Conservation (phyloP, 2,888 invertebrate genomes). For the Adela reaumurella region DNA sequence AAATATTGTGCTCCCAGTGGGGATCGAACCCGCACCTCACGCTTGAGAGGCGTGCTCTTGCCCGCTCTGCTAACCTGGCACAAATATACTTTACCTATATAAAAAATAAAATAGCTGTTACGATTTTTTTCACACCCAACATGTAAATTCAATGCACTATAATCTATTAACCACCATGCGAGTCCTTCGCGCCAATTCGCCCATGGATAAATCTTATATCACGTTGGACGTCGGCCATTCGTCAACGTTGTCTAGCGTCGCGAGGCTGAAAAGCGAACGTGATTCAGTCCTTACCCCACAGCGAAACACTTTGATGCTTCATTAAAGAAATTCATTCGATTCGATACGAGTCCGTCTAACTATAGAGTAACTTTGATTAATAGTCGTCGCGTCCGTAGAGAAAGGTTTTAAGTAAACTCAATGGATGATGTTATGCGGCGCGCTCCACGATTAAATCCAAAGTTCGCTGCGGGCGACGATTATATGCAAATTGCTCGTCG, state of each 20-base stretch:
- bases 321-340: slow-evolving; percentile 43
- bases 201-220: slow-evolving; percentile 22
- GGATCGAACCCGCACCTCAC: no score
- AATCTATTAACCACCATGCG: not conserved
- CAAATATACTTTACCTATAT: no score
- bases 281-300: slow-evolving; percentile 38
- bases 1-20: no score
- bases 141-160: no score
- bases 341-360: slow-evolving; percentile 37
- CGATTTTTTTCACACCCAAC: no score
- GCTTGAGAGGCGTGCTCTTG: no score
- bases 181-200: slow-evolving; percentile 32
- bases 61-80: no score
- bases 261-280: slow-evolving; percentile 37
- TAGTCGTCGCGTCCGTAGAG: slow-evolving; percentile 19
- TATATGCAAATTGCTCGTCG: slow-evolving; percentile 25
- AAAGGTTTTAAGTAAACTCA: slow-evolving; percentile 17
- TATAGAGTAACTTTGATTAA: slow-evolving; percentile 29
- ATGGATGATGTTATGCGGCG: slow-evolving; percentile 10
- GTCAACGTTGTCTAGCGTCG: slow-evolving; percentile 25
- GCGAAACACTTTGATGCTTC: slow-evolving; percentile 36
- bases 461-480: slow-evolving; percentile 17
- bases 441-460: slow-evolving; percentile 1
- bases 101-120: no score
- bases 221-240: slow-evolving; percentile 29